Conservation (phyloP, 1,140 invertebrate genomes). For the Drosophila jambulina region DNA sequence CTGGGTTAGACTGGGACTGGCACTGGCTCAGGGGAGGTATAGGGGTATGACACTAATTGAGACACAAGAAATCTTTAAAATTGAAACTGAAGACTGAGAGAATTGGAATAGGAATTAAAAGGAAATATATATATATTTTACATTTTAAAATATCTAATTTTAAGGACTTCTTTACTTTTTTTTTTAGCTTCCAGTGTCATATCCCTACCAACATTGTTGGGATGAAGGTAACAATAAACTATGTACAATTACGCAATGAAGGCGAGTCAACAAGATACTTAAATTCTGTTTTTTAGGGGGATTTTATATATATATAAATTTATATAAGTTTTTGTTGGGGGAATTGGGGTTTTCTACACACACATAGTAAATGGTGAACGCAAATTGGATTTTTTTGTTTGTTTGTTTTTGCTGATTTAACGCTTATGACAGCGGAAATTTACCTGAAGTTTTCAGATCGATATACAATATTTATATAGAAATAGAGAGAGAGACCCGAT, state of each 20-base stretch:
- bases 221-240: conserved; percentile 9
- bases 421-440: conserved; percentile 66
- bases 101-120: background rate
- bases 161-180: background rate
- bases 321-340: background rate
- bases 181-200: conserved; percentile 6
- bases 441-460: conserved; percentile 65
- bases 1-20: background rate
- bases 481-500: conserved; percentile 24
- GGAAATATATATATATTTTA: background rate
- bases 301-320: conserved; percentile 12
- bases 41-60: conserved; percentile 23
- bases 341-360: conserved; percentile 32
- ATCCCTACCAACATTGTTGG: conserved; percentile 5
- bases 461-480: conserved; percentile 25
- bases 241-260: conserved; percentile 37
- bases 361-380: conserved; percentile 48
- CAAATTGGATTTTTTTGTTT: conserved; percentile 35
- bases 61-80: background rate
- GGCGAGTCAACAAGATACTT: conserved; percentile 38
- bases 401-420: conserved; percentile 50
- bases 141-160: too few species aligned
- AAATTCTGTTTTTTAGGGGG: conserved; percentile 3
- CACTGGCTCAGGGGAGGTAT: background rate
- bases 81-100: background rate